Base-by-base conservation (phyloP, 2,888 invertebrate species). In the Agonum fuliginosum region DNA sequence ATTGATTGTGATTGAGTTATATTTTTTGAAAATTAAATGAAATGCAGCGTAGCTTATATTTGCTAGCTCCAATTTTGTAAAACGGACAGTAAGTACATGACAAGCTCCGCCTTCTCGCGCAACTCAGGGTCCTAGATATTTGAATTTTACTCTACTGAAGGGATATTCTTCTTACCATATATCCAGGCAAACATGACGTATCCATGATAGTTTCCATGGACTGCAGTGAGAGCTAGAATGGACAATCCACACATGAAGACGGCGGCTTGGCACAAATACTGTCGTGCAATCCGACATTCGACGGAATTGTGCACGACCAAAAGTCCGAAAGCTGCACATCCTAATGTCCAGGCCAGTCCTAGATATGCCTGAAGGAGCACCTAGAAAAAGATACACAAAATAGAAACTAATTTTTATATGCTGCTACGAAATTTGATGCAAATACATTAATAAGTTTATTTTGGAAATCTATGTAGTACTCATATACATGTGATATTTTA, bases 121-220 rank as follows among this genome's bases (percentile, higher is more conserved):
- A n/a, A n/a, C n/a, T n/a, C n/a, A n/a, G n/a, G n/a, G n/a, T n/a
- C n/a, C n/a, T n/a, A n/a, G n/a, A n/a, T n/a, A n/a, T n/a, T n/a
- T n/a, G n/a, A n/a, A n/a, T n/a, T n/a, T n/a, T n/a, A n/a, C n/a
- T n/a, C n/a, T n/a, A n/a, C 30, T 5, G 30, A 30, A 30, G 8
- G 8, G 3, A 30, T 30, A 30, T 30, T 30, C 30, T 30, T 79
- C 86, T 88, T 85, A 91, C 94, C 94, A 84, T 94, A 94, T 84
- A 94, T 90, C 94, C 94, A 94, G 65, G 92, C 93, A 86, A 94
- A 94, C 90, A 94, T 91, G 48, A 94, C 93, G 81, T 94, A 94
- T 81, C 93, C 94, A 82, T 92, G 91, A 81, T 93, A 92, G 79
- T 93, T 93, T 73, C 93, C 94, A 80, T 93, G 92, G 17, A 94